Conservation (phyloP, 2,113 vertebrate species). For the Echinops telfairi region DNA sequence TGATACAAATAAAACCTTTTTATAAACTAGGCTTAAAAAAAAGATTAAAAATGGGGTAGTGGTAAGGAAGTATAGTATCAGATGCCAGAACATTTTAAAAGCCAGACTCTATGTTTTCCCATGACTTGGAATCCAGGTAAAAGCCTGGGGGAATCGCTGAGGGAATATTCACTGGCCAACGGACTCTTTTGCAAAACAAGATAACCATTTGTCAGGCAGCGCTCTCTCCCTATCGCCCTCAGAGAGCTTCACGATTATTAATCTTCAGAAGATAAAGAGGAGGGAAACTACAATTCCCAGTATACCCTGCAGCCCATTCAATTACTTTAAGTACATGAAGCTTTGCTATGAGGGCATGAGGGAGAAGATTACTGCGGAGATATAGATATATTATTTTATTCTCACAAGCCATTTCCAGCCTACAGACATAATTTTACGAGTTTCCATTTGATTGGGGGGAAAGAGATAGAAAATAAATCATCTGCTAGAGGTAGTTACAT, state of each 20-base stretch:
- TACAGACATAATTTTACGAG: slow-evolving; percentile 34
- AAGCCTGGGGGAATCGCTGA: slow-evolving; percentile 72
- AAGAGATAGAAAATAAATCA: slow-evolving; percentile 47
- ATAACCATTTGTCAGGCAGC: slow-evolving; percentile 81
- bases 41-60: slow-evolving; percentile 20
- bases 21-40: slow-evolving; percentile 31
- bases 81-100: slow-evolving; percentile 10
- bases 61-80: slow-evolving; percentile 29
- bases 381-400: slow-evolving; percentile 73
- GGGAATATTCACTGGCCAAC: slow-evolving; percentile 71
- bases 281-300: slow-evolving; percentile 86
- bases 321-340: slow-evolving; percentile 78
- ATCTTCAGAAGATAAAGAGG: slow-evolving; percentile 83
- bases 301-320: slow-evolving; percentile 83
- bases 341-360: slow-evolving; percentile 64
- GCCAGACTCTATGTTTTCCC: slow-evolving; percentile 68
- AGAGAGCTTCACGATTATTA: slow-evolving; percentile 82
- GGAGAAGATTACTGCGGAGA: slow-evolving; percentile 66
- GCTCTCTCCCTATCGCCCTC: slow-evolving; percentile 77
- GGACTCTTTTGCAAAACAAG: slow-evolving; percentile 79
- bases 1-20: slow-evolving; percentile 14
- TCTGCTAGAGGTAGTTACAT: slow-evolving; percentile 40
- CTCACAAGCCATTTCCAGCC: slow-evolving; percentile 59
- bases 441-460: slow-evolving; percentile 39
- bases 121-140: slow-evolving; percentile 76